phyloP scores from a whole-genome alignment of 2,888 invertebrate genomes.

The Pedicia rivosa region DNA sequence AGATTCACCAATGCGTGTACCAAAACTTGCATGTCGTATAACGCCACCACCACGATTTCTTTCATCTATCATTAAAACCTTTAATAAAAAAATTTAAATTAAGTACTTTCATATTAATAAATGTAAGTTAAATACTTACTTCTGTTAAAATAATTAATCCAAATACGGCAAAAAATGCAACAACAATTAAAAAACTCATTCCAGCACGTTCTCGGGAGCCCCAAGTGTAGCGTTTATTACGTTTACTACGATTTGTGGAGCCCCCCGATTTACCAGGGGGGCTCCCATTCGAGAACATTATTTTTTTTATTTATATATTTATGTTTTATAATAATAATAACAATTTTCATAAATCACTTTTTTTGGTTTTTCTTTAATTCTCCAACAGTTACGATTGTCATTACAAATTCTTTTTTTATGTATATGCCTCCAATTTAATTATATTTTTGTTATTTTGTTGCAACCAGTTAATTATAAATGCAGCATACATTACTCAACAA shows the following conservation, averaged over 20 bases:
- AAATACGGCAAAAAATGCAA: slow-evolving; percentile 81
- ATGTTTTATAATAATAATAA: no score
- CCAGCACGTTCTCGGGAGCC: slow-evolving; percentile 57
- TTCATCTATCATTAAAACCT: slow-evolving; percentile 37
- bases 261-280: slow-evolving; percentile 26
- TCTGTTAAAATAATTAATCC: slow-evolving; percentile 77
- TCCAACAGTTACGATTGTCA: no score
- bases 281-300: slow-evolving; percentile 26
- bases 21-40: slow-evolving; percentile 36
- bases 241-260: slow-evolving; percentile 21
- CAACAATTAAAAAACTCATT: slow-evolving; percentile 78
- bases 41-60: slow-evolving; percentile 37
- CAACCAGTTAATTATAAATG: no score
- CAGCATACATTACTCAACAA: no score
- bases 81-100: slow-evolving; percentile 8
- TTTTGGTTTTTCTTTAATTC: no score
- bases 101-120: not conserved
- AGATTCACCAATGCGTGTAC: slow-evolving; percentile 32
- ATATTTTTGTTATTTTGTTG: no score
- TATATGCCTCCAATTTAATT: no score
- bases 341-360: no score
- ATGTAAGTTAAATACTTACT: slow-evolving; percentile 32
- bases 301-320: not conserved
- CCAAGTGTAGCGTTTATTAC: slow-evolving; percentile 27
- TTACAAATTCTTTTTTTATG: no score